Base-by-base conservation (phyloP, 2,888 invertebrate species). In the Pristionchus maxplancki region DNA sequence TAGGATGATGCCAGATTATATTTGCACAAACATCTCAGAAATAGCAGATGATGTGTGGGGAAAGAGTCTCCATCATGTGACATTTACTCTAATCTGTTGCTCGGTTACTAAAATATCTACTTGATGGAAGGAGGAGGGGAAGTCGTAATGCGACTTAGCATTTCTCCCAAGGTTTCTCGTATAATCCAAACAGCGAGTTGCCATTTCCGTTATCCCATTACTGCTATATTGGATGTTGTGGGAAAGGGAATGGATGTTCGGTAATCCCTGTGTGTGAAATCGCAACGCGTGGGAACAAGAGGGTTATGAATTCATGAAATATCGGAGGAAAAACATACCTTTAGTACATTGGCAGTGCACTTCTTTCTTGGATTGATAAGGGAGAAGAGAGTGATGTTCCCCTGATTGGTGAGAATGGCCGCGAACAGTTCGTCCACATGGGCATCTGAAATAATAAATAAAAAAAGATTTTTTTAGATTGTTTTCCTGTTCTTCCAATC, bases 351-450 rank as follows among this genome's bases (percentile, higher is more conserved):
- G 34, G 78, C 81, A n/a, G 78, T 40, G 13, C 78, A 44, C 31
- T 88, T 88, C 88, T 88, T 88, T 20, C 81, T 53, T 13, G 88
- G 88, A 58, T 88, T 50, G 58, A 81, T 81, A 20, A 88, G 58
- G 13, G 88, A 88, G 88, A 88, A 88, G 15, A 88, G 81, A n/a
- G 62, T 81, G 31, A 81, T 40, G 48, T 88, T 88, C 28, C 88
- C 88, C 15, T 81, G 88, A 81, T 88, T 88, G 40, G 88, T 81
- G 40, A 88, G 88, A 40, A 88, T 64, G 11, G 53, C 53, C 4
- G 88, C 88, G 88, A 88, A 88, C 5, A 88, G 40, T 37, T 88
- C 88, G 28, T 88, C 88, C 20, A 88, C 58, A 44, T 88, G 78
- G 1, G 58, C 37, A 81, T 88, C 88, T 88, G 40, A 74, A 87